Percentiles rank a stretch among this genome's conserved stretches.
These are phyloP conservation scores for Ranitomeya variabilis DNA, from an alignment of 2,113 vertebrate genomes.

Conservation along the genomic window DNA sequence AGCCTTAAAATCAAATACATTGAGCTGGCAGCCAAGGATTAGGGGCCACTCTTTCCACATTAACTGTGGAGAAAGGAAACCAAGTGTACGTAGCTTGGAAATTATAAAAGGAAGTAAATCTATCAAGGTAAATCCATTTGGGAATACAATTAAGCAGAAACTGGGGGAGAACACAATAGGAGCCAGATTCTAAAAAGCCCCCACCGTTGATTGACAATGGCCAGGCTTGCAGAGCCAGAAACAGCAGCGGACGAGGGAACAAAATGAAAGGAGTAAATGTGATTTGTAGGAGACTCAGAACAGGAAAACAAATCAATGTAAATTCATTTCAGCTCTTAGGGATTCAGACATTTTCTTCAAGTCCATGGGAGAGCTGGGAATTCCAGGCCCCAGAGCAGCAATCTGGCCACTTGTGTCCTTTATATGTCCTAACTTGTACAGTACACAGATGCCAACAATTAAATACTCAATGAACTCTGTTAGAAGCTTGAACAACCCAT, in stretches of 20 bases:
- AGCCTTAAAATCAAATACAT: conserved; percentile 3
- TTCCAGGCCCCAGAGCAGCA: conserved; percentile 56
- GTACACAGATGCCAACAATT: conserved; percentile 59
- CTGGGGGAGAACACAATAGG: conserved; percentile 69
- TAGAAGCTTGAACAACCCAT: conserved; percentile 14
- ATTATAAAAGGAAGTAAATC: conserved; percentile 82
- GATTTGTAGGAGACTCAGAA: conserved; percentile 70
- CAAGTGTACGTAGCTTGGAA: conserved; percentile 74
- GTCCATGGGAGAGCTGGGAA: conserved; percentile 57
- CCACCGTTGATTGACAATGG: conserved; percentile 78
- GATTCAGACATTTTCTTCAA: conserved; percentile 57
- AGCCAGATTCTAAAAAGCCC: conserved; percentile 73
- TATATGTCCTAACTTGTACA: conserved; percentile 54
- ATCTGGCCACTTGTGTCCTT: conserved; percentile 58
- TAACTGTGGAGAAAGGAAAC: conserved; percentile 68
- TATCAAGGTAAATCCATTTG: conserved; percentile 74
- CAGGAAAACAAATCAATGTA: conserved; percentile 66
- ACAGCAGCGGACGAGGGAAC: conserved; percentile 62
- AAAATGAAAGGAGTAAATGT: conserved; percentile 71
- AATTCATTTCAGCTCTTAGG: conserved; percentile 62
- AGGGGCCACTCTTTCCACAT: conserved; percentile 59
- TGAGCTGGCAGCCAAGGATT: conserved; percentile 6
- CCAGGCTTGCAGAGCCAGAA: conserved; percentile 70
- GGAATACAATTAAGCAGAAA: conserved; percentile 73
- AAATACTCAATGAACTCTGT: conserved; percentile 49